A percentile compares a stretch with the other conserved stretches of the same genome.
phyloP scores from a whole-genome alignment of 1,140 invertebrate genomes.

The Meloidogyne floridensis region DNA sequence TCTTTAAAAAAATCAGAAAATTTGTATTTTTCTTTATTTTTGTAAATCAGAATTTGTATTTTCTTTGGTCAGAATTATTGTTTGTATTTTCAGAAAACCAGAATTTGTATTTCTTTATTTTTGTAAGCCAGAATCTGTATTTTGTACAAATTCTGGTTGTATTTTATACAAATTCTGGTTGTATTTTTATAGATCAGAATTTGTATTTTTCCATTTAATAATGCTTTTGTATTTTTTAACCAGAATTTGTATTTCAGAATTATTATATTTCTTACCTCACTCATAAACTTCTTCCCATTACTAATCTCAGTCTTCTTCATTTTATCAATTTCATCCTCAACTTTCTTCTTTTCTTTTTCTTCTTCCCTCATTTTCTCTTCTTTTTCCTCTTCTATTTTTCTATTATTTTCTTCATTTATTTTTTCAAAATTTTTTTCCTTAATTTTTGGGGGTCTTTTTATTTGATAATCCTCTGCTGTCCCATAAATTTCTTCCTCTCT shows the following conservation, averaged over 20 bases:
- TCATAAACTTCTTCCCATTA: not conserved
- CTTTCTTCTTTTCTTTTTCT: conserved; percentile 7
- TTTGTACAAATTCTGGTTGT: not conserved
- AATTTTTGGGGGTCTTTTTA: too few species aligned
- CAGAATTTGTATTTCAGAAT: not conserved
- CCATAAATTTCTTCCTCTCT: too few species aligned
- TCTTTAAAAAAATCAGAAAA: too few species aligned
- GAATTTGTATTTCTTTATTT: not conserved
- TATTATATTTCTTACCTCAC: conserved; percentile 3
- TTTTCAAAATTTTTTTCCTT: not conserved
- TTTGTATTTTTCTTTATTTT: not conserved
- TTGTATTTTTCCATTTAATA: not conserved
- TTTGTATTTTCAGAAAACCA: not conserved
- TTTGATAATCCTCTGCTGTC: too few species aligned
- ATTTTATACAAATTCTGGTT: not conserved
- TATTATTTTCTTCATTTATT: conserved; percentile 14
- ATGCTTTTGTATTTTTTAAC: not conserved
- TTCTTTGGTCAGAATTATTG: not conserved
- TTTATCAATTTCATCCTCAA: conserved; percentile 2
- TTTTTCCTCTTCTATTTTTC: conserved; percentile 3
- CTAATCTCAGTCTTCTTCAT: conserved; percentile 12
- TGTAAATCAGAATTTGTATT: too few species aligned
- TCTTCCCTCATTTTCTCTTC: too few species aligned
- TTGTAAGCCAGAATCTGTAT: too few species aligned
- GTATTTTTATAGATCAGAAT: not conserved